A percentile compares a stretch with the other conserved stretches of the same genome.
Evolutionary conservation across 2,797 vertebrate genomes (phyloP).

Genomic region (Clarias fuscus): DNA sequence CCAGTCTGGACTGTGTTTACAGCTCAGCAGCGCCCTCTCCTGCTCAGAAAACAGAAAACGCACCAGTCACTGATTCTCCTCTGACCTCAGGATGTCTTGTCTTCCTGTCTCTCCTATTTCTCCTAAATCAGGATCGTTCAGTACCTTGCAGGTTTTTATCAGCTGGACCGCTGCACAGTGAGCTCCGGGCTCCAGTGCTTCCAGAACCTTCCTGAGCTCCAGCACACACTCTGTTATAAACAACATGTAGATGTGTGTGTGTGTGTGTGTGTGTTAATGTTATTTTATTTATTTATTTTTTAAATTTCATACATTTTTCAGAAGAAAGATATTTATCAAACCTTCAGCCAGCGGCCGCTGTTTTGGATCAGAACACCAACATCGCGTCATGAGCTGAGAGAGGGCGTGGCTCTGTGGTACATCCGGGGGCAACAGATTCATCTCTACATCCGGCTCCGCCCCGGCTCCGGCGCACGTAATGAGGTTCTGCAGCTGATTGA

Average conservation of each 20-base stretch:
- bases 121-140: not conserved
- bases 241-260: too few species aligned
- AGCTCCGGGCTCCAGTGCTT: constrained; percentile 33
- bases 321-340: not conserved
- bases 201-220: constrained; percentile 48
- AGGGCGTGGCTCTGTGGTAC: constrained; percentile 58
- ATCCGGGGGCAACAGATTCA: constrained; percentile 51
- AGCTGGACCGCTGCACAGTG: constrained; percentile 32
- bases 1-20: constrained; percentile 40
- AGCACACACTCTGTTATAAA: constrained; percentile 51
- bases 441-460: constrained; percentile 47
- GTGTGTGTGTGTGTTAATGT: too few species aligned
- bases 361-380: constrained; percentile 65
- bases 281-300: not conserved
- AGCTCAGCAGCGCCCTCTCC: constrained; percentile 56
- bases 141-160: constrained; percentile 56
- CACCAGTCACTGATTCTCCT: not conserved
- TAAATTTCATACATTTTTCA: not conserved
- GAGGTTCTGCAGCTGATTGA: constrained; percentile 53
- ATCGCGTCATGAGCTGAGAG: constrained; percentile 59
- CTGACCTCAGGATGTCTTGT: not conserved
- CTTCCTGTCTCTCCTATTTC: not conserved
- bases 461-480: constrained; percentile 46
- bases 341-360: constrained; percentile 54
- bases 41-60: constrained; percentile 44